Evolutionary conservation across 1,140 invertebrate genomes (phyloP).

Genomic region (Listronotus oregonensis): DNA sequence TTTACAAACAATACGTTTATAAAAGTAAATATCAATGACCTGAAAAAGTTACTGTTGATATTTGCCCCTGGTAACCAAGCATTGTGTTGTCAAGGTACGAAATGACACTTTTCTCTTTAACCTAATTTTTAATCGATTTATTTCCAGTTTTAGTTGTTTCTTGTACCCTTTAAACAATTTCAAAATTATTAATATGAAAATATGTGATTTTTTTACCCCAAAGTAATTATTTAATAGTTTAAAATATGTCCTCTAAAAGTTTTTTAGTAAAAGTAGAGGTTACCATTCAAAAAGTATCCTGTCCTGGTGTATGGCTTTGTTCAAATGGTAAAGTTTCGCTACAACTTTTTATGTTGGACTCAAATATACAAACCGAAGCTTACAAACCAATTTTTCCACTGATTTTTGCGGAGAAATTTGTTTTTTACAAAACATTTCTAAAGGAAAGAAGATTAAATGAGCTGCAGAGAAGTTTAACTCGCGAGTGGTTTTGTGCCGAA

Average conservation of each 20-base stretch:
- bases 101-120: constrained; percentile 19
- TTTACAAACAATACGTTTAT: too few relatives aligned
- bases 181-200: background rate
- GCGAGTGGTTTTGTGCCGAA: constrained; percentile 65
- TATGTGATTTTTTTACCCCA: background rate
- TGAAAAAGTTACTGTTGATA: background rate
- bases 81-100: constrained; percentile 26
- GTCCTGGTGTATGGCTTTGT: constrained; percentile 76
- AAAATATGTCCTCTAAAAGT: constrained; percentile 39
- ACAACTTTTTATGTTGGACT: constrained; percentile 64
- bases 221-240: background rate
- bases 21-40: too few relatives aligned
- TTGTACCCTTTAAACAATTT: background rate
- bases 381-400: constrained; percentile 68
- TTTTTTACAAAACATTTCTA: constrained; percentile 66
- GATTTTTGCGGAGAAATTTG: constrained; percentile 66
- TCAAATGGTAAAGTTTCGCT: constrained; percentile 70
- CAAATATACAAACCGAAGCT: constrained; percentile 63
- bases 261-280: constrained; percentile 52
- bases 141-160: background rate
- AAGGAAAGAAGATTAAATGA: constrained; percentile 59
- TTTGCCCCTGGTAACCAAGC: constrained; percentile 1
- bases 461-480: constrained; percentile 55
- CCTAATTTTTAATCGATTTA: constrained; percentile 12
- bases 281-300: constrained; percentile 61